Conservation (phyloP, 2,797 vertebrate species). For the Gambelia wislizenii region DNA sequence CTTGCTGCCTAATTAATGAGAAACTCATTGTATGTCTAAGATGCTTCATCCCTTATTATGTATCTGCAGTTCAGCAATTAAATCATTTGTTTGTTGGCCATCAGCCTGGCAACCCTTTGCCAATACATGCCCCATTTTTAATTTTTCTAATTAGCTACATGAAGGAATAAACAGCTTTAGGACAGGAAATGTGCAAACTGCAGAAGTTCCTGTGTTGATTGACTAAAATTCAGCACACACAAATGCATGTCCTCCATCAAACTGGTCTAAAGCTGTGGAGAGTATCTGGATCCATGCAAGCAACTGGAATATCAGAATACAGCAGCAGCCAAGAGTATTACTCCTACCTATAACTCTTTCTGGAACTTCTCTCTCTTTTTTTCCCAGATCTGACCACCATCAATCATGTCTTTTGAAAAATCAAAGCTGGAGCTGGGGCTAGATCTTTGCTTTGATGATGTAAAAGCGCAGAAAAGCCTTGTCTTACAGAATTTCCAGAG, state of each 20-base stretch:
- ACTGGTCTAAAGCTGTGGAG: not conserved
- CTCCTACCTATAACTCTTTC: not conserved
- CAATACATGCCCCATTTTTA: conserved; percentile 12
- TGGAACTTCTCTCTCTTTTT: not conserved
- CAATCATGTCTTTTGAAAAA: not conserved
- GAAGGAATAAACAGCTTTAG: conserved; percentile 6
- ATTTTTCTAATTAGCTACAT: conserved; percentile 11
- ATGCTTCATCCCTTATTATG: conserved; percentile 20
- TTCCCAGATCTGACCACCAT: not conserved
- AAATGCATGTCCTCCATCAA: not conserved
- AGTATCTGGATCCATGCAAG: not conserved
- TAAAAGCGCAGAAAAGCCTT: not conserved
- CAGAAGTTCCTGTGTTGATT: not conserved
- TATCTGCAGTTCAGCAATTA: conserved; percentile 30
- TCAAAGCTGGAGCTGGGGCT: not conserved
- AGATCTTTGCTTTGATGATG: not conserved
- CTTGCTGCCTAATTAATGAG: conserved; percentile 39
- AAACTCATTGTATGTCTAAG: conserved; percentile 4
- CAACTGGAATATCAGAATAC: not conserved
- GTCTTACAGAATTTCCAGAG: not conserved
- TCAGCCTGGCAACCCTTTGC: conserved; percentile 26
- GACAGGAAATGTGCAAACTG: not conserved
- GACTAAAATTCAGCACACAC: not conserved
- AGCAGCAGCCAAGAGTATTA: not conserved
- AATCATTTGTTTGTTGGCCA: conserved; percentile 24